These are phyloP conservation scores for Parelbella ahira DNA, from an alignment of 2,888 invertebrate species.

Conservation along the genomic window DNA sequence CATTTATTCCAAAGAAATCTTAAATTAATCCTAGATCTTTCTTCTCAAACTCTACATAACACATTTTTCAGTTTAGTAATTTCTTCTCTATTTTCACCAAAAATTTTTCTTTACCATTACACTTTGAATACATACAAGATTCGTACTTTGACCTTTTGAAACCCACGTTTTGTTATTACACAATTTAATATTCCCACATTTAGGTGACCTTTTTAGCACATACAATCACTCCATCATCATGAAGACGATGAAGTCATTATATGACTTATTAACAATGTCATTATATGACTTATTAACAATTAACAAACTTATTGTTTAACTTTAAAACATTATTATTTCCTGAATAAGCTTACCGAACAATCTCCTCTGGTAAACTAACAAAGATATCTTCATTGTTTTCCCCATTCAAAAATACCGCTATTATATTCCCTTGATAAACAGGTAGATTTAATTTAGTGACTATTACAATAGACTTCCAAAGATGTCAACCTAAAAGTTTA, in stretches of 20 bases:
- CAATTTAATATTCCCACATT: slow-evolving; percentile 32
- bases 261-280: too few species aligned
- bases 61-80: neutral
- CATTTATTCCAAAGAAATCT: slow-evolving; percentile 7
- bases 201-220: slow-evolving; percentile 30
- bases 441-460: slow-evolving; percentile 28
- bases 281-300: too few species aligned
- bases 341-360: too few species aligned
- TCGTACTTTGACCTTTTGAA: slow-evolving; percentile 24
- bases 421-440: slow-evolving; percentile 29
- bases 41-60: slow-evolving; percentile 5
- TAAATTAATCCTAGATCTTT: slow-evolving; percentile 1
- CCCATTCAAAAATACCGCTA: slow-evolving; percentile 29
- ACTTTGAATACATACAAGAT: too few species aligned
- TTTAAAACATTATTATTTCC: slow-evolving; percentile 25
- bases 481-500: slow-evolving; percentile 29
- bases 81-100: too few species aligned
- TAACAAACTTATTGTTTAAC: too few species aligned
- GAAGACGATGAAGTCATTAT: too few species aligned
- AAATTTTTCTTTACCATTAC: neutral
- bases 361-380: slow-evolving; percentile 29
- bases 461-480: too few species aligned
- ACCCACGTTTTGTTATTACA: slow-evolving; percentile 30
- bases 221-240: slow-evolving; percentile 27
- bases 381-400: slow-evolving; percentile 27